Evolutionary conservation across 2,888 invertebrate genomes (phyloP).

Genomic region (Ectemnius cavifrons): DNA sequence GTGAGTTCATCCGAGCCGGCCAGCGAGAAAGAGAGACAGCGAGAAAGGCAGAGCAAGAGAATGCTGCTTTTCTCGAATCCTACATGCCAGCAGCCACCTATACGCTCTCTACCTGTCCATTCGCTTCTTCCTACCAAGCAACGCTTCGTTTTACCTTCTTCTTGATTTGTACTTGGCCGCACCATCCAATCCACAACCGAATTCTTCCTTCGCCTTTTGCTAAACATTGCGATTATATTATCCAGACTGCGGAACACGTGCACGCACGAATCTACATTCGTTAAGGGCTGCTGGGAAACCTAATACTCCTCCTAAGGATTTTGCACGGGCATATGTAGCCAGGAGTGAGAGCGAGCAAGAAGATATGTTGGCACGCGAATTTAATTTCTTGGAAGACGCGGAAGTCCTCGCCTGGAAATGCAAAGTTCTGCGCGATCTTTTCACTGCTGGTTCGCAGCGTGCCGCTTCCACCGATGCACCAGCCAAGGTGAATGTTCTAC

Average conservation of each 20-base stretch:
- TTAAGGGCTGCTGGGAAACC: not conserved
- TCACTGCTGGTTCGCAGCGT: no score
- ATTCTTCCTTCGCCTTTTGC: not conserved
- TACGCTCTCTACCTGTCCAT: constrained; percentile 39
- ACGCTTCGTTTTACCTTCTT: constrained; percentile 18
- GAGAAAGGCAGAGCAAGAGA: not conserved
- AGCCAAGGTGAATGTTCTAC: no score
- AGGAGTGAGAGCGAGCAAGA: not conserved
- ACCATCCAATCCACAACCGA: no score
- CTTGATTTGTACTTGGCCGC: not conserved
- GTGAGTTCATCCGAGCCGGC: constrained; percentile 55
- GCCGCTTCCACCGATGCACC: no score
- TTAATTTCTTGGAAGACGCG: not conserved
- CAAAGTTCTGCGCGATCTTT: no score
- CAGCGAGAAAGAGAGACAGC: not conserved
- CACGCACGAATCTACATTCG: not conserved
- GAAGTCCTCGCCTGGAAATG: not conserved
- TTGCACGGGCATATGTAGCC: not conserved
- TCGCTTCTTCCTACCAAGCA: constrained; percentile 20
- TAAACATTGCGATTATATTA: not conserved
- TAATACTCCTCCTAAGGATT: not conserved
- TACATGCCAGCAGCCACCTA: constrained; percentile 34
- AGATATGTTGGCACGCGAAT: not conserved
- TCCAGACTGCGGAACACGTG: not conserved
- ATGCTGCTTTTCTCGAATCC: constrained; percentile 22